Conservation (phyloP, 2,113 vertebrate genomes). For the Scatophagus argus region DNA sequence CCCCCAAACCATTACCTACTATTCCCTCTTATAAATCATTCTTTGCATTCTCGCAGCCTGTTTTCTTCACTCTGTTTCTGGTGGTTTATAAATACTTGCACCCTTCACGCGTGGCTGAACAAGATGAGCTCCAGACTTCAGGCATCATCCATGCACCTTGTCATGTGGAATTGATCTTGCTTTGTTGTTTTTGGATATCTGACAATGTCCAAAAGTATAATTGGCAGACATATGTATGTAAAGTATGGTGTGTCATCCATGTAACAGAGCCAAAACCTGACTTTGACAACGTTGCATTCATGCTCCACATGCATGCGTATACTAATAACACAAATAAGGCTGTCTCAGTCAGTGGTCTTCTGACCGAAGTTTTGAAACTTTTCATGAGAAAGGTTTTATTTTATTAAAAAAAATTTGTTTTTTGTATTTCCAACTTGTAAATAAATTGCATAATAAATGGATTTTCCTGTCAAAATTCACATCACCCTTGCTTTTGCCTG, state of each 20-base stretch:
- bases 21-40: conserved; percentile 73
- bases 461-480: neutral
- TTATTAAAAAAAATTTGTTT: neutral
- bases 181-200: conserved; percentile 65
- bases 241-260: conserved; percentile 5
- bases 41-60: conserved; percentile 50
- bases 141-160: conserved; percentile 67
- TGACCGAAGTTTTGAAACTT: neutral
- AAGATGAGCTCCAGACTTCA: conserved; percentile 63
- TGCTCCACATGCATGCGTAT: neutral
- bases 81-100: conserved; percentile 76
- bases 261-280: neutral
- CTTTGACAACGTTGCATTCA: neutral
- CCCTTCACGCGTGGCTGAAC: conserved; percentile 73
- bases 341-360: neutral
- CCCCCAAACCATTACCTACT: conserved; percentile 69
- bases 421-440: neutral
- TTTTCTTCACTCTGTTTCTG: conserved; percentile 49
- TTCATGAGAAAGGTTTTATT: neutral
- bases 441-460: neutral
- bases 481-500: neutral
- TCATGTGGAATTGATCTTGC: conserved; percentile 67
- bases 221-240: conserved; percentile 27
- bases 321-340: no score
- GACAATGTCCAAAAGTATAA: conserved; percentile 37